Base-by-base conservation (phyloP, 2,113 vertebrate species). In the Brevimyrus niger region DNA sequence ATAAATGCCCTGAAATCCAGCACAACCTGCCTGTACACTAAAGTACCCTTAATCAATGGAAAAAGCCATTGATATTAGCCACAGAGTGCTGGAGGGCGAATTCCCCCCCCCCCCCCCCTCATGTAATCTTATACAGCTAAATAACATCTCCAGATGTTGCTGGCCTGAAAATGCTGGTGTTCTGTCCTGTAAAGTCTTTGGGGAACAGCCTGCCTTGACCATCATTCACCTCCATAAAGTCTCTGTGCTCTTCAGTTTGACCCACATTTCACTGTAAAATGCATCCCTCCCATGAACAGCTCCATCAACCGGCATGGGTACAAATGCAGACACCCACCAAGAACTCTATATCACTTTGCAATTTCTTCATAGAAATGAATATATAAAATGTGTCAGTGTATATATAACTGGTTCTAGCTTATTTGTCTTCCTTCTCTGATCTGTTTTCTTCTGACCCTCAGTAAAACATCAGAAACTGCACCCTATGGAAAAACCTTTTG, bases 21-120 rank as follows among this genome's bases (percentile, higher is more conserved):
- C 84, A 23, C 5, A 42, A 15, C 21, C 69, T 31, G 51, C 35
- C 65, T 87, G n/a, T 69, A 53, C 9, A 35, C 69, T 61, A 9
- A 50, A 80, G 19, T 46, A 87, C 50, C 65, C 69, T 90, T 47
- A 42, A 55, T 42, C 61, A 17, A 35, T 48, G 88, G 21, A 80
- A 80, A 90, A 19, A 88, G 84, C 73, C 85, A 80, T 46, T n/a
- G 73, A 55, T 87, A 73, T 76, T 50, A 48, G 84, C 50, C 83
- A 85, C 61, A 87, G 50, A 35, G n/a, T 42, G 3, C 51, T 53
- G 76, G 19, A 87, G 84, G 31, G 47, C 35, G 55, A 83, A 90
- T 19, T 35, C 10, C 2, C 1, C n/a, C 48, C 10, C 11, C 5
- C 82, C 10, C 2, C 1, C n/a, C 48, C 10, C 11, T 13, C 82